Percentiles rank a stretch among this genome's conserved stretches.
These are phyloP conservation scores for Drosophila tanythrix DNA, from an alignment of 2,888 invertebrate species.

Conservation along the genomic window DNA sequence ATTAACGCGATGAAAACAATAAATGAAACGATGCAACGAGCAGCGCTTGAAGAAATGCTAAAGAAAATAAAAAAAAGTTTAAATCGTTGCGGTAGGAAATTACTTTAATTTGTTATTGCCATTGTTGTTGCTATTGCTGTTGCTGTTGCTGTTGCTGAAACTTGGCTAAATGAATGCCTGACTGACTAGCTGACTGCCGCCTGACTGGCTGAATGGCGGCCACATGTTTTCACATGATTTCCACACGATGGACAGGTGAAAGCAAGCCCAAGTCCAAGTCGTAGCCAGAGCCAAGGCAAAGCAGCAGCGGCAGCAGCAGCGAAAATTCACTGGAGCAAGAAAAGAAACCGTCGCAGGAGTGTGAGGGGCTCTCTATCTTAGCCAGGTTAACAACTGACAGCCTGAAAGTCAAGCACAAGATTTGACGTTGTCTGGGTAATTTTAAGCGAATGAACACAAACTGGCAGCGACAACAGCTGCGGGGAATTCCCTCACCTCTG, in stretches of 20 bases:
- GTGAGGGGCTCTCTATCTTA: conserved; percentile 28
- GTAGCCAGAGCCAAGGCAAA: conserved; percentile 29
- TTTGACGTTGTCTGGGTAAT: conserved; percentile 71
- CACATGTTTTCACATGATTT: conserved; percentile 81
- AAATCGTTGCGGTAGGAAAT: conserved; percentile 79
- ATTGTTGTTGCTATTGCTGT: conserved; percentile 56
- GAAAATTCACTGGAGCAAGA: conserved; percentile 79
- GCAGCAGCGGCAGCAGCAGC: conserved; percentile 29
- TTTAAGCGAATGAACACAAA: conserved; percentile 58
- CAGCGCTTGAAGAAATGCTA: conserved; percentile 43
- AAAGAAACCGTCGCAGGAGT: conserved; percentile 52
- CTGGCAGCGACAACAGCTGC: conserved; percentile 51
- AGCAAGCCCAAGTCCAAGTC: conserved; percentile 66
- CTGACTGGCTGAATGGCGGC: conserved; percentile 67
- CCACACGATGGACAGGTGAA: conserved; percentile 80
- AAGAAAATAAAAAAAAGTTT: conserved; percentile 33
- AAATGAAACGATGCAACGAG: conserved; percentile 22
- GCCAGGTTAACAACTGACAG: conserved; percentile 61
- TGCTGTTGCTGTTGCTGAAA: conserved; percentile 54
- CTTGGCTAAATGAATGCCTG: conserved; percentile 78
- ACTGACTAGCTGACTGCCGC: conserved; percentile 65
- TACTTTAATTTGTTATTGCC: conserved; percentile 79
- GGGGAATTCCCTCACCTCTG: conserved; percentile 30
- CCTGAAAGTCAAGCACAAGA: conserved; percentile 68
- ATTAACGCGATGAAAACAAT: conserved; percentile 59